A percentile compares a stretch with the other conserved stretches of the same genome.
These are phyloP conservation scores for Heliothis virescens DNA, from an alignment of 1,140 invertebrate genomes.

Conservation along the genomic window DNA sequence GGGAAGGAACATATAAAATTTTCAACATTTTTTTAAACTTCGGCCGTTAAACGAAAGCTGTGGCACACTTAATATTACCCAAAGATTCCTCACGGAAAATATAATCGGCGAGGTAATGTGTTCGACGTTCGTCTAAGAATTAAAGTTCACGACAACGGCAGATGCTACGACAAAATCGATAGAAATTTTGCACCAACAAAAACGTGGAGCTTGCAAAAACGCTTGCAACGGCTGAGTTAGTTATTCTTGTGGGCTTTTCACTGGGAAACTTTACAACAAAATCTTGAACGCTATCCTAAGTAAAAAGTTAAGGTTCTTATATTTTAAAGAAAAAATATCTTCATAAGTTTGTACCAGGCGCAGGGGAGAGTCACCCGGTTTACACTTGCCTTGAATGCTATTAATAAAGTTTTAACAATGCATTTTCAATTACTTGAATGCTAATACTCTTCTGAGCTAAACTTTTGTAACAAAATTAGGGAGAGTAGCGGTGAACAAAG, in stretches of 20 bases:
- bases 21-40: constrained; percentile 55
- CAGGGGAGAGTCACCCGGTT: constrained; percentile 26
- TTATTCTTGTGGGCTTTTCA: constrained; percentile 61
- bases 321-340: constrained; percentile 42
- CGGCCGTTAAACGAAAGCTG: constrained; percentile 51
- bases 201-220: constrained; percentile 51
- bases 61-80: constrained; percentile 52
- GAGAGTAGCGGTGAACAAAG: background rate
- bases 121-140: constrained; percentile 23
- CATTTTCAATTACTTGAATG: constrained; percentile 46
- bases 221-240: constrained; percentile 46
- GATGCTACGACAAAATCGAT: constrained; percentile 47
- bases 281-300: constrained; percentile 52
- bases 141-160: constrained; percentile 32
- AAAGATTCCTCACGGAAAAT: constrained; percentile 51
- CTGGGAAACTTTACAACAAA: constrained; percentile 56
- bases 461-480: constrained; percentile 29
- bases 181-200: constrained; percentile 50
- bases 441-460: constrained; percentile 33
- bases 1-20: constrained; percentile 54
- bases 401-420: constrained; percentile 48
- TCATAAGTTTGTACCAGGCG: constrained; percentile 41
- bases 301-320: constrained; percentile 51
- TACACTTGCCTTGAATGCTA: constrained; percentile 39
- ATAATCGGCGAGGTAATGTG: constrained; percentile 9